A percentile compares a stretch with the other conserved stretches of the same genome.
Evolutionary conservation across 2,888 invertebrate species (phyloP).

Genomic region (Zele albiditarsus): DNA sequence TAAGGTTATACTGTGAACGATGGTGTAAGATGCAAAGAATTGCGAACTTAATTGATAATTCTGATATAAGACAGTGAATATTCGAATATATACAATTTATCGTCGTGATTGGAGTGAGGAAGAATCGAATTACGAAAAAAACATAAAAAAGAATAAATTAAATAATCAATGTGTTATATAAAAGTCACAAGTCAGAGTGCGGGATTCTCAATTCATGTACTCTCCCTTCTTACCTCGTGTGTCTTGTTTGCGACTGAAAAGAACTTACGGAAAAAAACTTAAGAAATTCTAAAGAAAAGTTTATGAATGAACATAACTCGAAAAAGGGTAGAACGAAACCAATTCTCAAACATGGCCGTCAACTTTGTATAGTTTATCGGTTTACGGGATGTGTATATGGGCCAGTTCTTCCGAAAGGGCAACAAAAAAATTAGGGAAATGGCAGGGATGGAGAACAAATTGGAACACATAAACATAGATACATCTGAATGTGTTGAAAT

Average conservation of each 20-base stretch:
- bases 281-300: slow-evolving; percentile 52
- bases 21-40: too few species aligned
- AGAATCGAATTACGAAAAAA: slow-evolving; percentile 42
- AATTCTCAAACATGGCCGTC: neutral
- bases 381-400: slow-evolving; percentile 52
- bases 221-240: slow-evolving; percentile 67
- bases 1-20: slow-evolving; percentile 2
- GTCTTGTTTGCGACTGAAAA: slow-evolving; percentile 69
- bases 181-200: slow-evolving; percentile 45
- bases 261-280: slow-evolving; percentile 43
- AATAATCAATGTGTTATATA: slow-evolving; percentile 9
- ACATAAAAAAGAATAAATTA: slow-evolving; percentile 36
- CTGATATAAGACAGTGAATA: too few species aligned
- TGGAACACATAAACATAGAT: slow-evolving; percentile 40
- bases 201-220: slow-evolving; percentile 48
- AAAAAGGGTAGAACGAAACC: slow-evolving; percentile 63
- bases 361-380: slow-evolving; percentile 70
- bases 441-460: neutral
- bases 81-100: slow-evolving; percentile 3
- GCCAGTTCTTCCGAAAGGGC: neutral
- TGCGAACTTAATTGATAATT: too few species aligned
- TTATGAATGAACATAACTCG: slow-evolving; percentile 59
- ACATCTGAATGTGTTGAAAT: slow-evolving; percentile 46
- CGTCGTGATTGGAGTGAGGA: slow-evolving; percentile 3
- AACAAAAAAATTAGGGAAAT: neutral